These are phyloP conservation scores for Chrysoperla carnea DNA, from an alignment of 1,140 invertebrate species.

Conservation along the genomic window DNA sequence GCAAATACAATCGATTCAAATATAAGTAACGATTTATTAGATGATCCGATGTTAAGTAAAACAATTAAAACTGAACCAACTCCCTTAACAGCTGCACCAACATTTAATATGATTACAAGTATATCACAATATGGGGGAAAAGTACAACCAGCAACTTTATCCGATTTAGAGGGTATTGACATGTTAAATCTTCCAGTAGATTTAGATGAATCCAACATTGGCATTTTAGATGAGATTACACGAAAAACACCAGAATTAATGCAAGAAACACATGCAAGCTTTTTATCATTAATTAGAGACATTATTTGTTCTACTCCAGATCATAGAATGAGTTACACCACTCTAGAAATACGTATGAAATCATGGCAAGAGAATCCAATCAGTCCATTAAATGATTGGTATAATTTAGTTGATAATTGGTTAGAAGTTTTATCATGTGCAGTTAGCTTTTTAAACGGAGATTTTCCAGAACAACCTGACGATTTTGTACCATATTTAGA, in stretches of 20 bases:
- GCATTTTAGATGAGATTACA: conserved; percentile 33
- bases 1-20: background rate
- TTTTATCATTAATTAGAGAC: conserved; percentile 65
- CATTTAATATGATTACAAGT: background rate
- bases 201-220: conserved; percentile 36
- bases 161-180: conserved; percentile 38
- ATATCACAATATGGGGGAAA: conserved; percentile 12
- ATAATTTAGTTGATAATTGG: conserved; percentile 50
- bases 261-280: conserved; percentile 63
- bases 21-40: background rate
- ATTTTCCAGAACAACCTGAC: conserved; percentile 61
- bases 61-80: background rate
- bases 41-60: background rate
- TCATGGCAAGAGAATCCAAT: conserved; percentile 69
- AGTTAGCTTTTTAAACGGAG: conserved; percentile 73
- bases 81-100: background rate
- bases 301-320: conserved; percentile 67
- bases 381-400: conserved; percentile 68
- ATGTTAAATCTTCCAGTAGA: conserved; percentile 48
- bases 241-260: conserved; percentile 29
- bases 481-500: conserved; percentile 89
- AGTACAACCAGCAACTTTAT: conserved; percentile 23
- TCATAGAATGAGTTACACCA: conserved; percentile 52
- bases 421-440: conserved; percentile 58
- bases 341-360: conserved; percentile 56